Percentiles rank a stretch among this genome's conserved stretches.
These are phyloP conservation scores for Apotomis capreana DNA, from an alignment of 2,888 invertebrate genomes.

Conservation along the genomic window DNA sequence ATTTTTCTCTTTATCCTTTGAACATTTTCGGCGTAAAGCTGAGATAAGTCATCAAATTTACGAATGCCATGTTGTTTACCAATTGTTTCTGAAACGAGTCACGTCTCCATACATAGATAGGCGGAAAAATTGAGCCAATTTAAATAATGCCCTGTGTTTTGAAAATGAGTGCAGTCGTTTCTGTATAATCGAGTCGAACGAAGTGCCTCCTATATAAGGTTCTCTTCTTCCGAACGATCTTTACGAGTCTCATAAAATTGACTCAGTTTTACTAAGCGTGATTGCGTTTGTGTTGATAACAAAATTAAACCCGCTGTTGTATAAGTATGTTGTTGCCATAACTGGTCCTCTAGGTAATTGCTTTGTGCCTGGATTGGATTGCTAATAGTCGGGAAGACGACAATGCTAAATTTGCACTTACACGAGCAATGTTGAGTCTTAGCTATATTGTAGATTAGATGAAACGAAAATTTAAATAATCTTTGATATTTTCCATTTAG, in stretches of 20 bases:
- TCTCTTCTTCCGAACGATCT: not conserved
- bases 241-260: not conserved
- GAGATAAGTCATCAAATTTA: constrained; percentile 71
- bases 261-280: not conserved
- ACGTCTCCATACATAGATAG: constrained; percentile 60
- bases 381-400: too few relatives aligned
- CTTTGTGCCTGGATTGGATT: too few relatives aligned
- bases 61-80: constrained; percentile 66
- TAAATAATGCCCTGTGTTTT: constrained; percentile 54
- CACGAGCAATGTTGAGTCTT: too few relatives aligned
- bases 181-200: not conserved
- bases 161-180: constrained; percentile 4
- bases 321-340: too few relatives aligned
- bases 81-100: constrained; percentile 68
- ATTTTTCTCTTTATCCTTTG: constrained; percentile 57
- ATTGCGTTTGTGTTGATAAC: not conserved
- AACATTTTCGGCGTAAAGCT: constrained; percentile 58
- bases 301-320: not conserved
- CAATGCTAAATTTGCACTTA: too few relatives aligned
- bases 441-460: too few relatives aligned
- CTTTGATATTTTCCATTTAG: too few relatives aligned
- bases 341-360: too few relatives aligned
- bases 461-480: too few relatives aligned
- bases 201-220: not conserved
- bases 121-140: constrained; percentile 63